Evolutionary conservation across 2,888 invertebrate genomes (phyloP), one percentile per base, ranked within the genome.

Genomic region (Acrobasis suavella): DNA sequence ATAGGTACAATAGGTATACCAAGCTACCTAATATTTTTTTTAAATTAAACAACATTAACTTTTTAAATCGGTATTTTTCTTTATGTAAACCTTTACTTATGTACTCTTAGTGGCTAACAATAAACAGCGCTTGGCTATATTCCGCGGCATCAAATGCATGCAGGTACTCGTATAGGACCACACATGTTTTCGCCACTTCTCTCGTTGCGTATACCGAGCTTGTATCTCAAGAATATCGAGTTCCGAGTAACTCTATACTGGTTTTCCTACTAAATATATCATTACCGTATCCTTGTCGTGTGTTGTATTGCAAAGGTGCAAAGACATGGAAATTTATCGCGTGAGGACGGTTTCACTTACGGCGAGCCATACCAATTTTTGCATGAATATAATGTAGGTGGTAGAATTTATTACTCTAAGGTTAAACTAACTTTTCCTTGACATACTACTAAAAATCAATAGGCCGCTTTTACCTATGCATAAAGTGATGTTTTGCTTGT

Each of bases 171-270:
- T 32, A 22, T 22, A 15, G 15, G 56, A 17, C 32, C 42, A 54
- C 54, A 32, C 52, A 39, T 42, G 42, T 22, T 60, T 39, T 60
- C 42, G 22, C 39, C 39, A 39, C 39, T 15, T 50, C 51, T 52
- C 54, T 22, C 17, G 46, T 61, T 54, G 42, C 61, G 51, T 42
- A 22, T 32, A 15, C 15, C 9, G n/a, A 22, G n/a, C n/a, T n/a
- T 9, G 37, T 9, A 9, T 61, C 54, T 62, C 54, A 60, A 60
- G 63, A 60, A 63, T 66, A 64, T 67, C 39, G 32, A 62, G 56
- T 68, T 68, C 58, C 68, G 15, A 38, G 68, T 68, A 66, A 68
- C 50, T 51, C 42, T 64, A 68, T 50, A 68, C 66, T 22, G 59
- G 65, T 59, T 65, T 61, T 66, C 62, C 55, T 65, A 63, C 37